Evolutionary conservation across 2,797 vertebrate species (phyloP), one percentile per base, ranked within the genome.

Genomic region (Margarornis squamiger): DNA sequence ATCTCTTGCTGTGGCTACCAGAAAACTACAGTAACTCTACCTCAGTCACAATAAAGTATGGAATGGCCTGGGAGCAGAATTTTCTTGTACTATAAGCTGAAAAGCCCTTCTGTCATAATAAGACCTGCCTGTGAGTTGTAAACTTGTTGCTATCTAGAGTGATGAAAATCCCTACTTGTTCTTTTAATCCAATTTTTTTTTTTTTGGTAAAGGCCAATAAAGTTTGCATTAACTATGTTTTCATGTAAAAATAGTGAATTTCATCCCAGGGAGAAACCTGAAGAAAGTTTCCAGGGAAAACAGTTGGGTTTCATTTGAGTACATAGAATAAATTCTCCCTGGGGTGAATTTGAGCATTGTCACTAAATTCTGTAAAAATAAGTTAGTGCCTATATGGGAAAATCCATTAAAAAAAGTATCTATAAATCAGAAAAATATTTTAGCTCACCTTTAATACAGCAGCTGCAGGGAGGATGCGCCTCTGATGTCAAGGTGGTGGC

Each of bases 211-310:
- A 90, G 34, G 39, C 26, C 22, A 45, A 62, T 82, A 62, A 78
- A 91, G 24, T 62, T 87, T 88, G 48, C 85, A 81, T 81, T 95
- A 89, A 49, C 20, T 38, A 15, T 38, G 29, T 51, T 70, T 91
- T 89, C 26, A 9, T 62, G 51, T 73, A 39, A 76, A 89, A 66
- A 73, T 24, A 39, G 46, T 75, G 36, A 65, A 65, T 85, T 78
- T 86, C 39, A 32, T 80, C 32, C 71, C 51, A 46, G 36, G 61
- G 45, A 90, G 46, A 82, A 76, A 91, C 43, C 14, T 82, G 51
- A 36, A 83, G 46, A 54, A 82, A 74, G 29, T 79, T 88, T 24
- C 36, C 26, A 51, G 15, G 63, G 30, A 24, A 88, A 92, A 84
- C 32, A 74, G 24, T 48, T 75, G 3, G 30, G 55, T 62, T 80